A percentile compares a stretch with the other conserved stretches of the same genome.
phyloP scores from a whole-genome alignment of 2,888 invertebrate genomes.

The Ashinkailepas kermadecensis region DNA sequence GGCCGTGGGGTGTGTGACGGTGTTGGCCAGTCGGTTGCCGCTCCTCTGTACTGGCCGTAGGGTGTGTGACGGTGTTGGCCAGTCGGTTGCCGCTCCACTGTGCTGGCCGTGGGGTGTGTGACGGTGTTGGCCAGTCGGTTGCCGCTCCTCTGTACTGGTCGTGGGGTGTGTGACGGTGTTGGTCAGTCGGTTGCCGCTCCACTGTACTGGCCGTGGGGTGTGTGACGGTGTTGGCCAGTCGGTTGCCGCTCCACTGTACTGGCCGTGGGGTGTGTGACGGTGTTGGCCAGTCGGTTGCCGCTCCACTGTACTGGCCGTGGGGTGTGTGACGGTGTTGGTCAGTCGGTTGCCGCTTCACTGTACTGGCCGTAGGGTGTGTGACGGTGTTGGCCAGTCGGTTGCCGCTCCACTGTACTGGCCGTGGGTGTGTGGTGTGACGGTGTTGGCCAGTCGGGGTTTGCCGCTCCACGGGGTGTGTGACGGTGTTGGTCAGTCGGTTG shows the following conservation, averaged over 20 bases:
- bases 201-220: background rate
- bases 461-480: slow-evolving; percentile 89
- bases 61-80: slow-evolving; percentile 95
- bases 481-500: slow-evolving; percentile 70
- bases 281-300: slow-evolving; percentile 65
- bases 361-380: no score
- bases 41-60: slow-evolving; percentile 91
- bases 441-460: slow-evolving; percentile 41
- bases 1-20: no score
- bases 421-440: no score
- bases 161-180: slow-evolving; percentile 94
- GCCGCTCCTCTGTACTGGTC: no score
- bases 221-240: slow-evolving; percentile 56
- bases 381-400: no score
- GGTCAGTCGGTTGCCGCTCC: slow-evolving; percentile 54
- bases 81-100: slow-evolving; percentile 30
- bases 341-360: no score
- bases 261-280: slow-evolving; percentile 93
- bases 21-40: slow-evolving; percentile 47
- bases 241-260: no score
- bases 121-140: slow-evolving; percentile 62
- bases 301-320: background rate
- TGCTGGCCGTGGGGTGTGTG: background rate
- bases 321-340: background rate
- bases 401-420: no score